A percentile compares a stretch with the other conserved stretches of the same genome.
These are phyloP conservation scores for Gorsachius magnificus DNA, from an alignment of 2,797 vertebrate genomes.

Conservation along the genomic window DNA sequence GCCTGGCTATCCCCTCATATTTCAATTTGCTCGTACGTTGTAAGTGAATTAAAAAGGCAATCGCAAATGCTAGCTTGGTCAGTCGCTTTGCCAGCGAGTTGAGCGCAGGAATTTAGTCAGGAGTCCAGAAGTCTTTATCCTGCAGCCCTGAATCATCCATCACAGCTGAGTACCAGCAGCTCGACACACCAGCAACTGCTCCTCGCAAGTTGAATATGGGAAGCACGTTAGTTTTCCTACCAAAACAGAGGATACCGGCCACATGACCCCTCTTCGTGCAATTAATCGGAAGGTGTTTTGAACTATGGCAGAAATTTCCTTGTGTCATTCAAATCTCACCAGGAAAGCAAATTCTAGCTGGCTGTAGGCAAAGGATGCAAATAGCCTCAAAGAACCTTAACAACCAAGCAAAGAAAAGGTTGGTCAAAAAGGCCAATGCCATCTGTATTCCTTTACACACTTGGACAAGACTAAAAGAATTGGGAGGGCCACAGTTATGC, in stretches of 20 bases:
- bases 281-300: neutral
- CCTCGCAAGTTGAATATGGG: neutral
- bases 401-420: neutral
- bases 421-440: neutral
- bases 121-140: neutral
- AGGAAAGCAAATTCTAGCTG: constrained; percentile 7
- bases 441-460: neutral
- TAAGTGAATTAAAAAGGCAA: neutral
- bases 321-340: neutral
- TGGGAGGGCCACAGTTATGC: neutral
- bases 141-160: neutral
- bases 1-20: neutral
- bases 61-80: neutral
- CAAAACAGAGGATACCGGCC: neutral
- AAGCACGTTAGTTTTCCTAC: neutral
- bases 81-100: neutral
- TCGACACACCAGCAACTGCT: neutral
- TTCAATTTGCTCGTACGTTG: neutral
- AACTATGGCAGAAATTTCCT: neutral
- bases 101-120: neutral
- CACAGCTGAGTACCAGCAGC: neutral
- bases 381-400: neutral
- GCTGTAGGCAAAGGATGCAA: neutral
- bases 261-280: neutral
- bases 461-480: neutral